These are phyloP conservation scores for Glyptemys insculpta DNA, from an alignment of 2,797 vertebrate genomes.

Conservation along the genomic window DNA sequence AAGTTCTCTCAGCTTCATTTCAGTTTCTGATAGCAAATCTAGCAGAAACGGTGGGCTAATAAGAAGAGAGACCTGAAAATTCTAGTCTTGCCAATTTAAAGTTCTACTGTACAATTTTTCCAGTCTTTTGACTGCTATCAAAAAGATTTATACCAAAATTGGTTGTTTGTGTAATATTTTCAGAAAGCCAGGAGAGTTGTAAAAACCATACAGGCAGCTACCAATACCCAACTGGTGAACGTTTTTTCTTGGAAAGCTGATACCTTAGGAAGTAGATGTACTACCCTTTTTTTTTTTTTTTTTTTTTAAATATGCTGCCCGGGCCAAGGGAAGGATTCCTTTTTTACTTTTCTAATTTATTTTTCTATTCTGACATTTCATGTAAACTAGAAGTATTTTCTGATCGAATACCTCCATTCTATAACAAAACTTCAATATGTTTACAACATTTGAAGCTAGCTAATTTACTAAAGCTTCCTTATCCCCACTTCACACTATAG, in stretches of 20 bases:
- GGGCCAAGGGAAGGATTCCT: background rate
- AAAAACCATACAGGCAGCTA: background rate
- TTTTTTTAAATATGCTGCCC: slow-evolving; percentile 34
- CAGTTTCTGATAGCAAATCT: background rate
- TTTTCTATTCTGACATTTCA: background rate
- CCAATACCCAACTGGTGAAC: background rate
- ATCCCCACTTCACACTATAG: background rate
- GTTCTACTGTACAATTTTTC: background rate
- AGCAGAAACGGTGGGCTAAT: background rate
- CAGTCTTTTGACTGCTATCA: background rate
- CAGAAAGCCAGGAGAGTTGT: background rate
- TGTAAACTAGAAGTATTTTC: background rate
- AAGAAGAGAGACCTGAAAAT: background rate
- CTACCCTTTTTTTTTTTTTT: background rate
- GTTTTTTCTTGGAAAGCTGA: slow-evolving; percentile 19
- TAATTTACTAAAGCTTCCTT: slow-evolving; percentile 22
- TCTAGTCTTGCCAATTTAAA: background rate
- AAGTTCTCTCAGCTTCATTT: background rate
- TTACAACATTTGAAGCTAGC: background rate
- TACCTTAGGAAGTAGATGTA: background rate
- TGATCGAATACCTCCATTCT: slow-evolving; percentile 30
- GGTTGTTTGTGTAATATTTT: background rate
- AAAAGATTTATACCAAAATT: background rate
- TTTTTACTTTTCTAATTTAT: background rate
- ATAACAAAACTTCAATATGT: background rate